Conservation (phyloP, 2,113 vertebrate species). For the Plotosus lineatus region DNA sequence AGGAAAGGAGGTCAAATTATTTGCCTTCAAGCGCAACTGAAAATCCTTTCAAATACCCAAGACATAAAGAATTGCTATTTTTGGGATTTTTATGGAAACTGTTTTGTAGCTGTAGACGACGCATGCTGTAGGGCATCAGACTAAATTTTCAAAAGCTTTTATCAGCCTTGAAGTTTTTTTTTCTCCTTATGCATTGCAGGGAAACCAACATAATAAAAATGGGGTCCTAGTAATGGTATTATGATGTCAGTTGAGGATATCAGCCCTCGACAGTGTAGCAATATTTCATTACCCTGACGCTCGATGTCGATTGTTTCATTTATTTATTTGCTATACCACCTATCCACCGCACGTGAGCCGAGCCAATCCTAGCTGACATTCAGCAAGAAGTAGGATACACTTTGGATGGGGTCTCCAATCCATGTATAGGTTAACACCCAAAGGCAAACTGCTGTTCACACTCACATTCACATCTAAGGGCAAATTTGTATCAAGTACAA, state of each 20-base stretch:
- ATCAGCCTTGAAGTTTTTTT: background rate
- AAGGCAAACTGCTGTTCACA: too few species aligned
- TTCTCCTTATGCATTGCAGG: background rate
- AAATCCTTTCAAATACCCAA: constrained; percentile 5
- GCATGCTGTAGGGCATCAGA: background rate
- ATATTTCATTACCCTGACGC: background rate
- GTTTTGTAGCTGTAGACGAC: background rate
- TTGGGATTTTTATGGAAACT: background rate
- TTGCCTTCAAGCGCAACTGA: background rate
- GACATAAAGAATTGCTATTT: background rate
- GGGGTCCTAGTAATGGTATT: background rate
- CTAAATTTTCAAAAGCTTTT: background rate
- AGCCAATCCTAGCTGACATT: too few species aligned
- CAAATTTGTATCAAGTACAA: too few species aligned
- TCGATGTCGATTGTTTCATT: background rate
- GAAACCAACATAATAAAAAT: background rate
- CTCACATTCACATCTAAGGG: too few species aligned
- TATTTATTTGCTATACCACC: too few species aligned
- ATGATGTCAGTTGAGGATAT: background rate
- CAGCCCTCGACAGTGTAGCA: background rate
- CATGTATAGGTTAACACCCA: too few species aligned
- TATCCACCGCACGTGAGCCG: too few species aligned
- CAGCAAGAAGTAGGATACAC: too few species aligned
- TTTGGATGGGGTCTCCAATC: too few species aligned
- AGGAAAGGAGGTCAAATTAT: background rate